Conservation (phyloP, 1,140 invertebrate genomes). For the Bombus balteatus region DNA sequence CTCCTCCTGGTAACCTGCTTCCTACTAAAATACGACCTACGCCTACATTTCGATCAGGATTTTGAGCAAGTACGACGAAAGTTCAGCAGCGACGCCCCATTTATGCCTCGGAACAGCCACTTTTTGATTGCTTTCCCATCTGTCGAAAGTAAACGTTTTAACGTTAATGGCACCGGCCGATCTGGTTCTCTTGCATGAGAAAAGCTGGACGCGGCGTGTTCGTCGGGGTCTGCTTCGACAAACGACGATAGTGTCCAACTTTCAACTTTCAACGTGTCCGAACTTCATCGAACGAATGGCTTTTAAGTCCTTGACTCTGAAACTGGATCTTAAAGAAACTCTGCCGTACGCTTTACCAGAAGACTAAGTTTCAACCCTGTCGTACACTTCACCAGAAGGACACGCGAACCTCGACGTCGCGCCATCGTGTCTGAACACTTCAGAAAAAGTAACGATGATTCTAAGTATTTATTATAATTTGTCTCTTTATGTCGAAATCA, state of each 20-base stretch:
- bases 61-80: neutral
- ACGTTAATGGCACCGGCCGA: slow-evolving; percentile 17
- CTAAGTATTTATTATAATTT: no score
- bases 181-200: slow-evolving; percentile 4
- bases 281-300: slow-evolving; percentile 50
- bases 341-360: neutral
- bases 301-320: slow-evolving; percentile 56
- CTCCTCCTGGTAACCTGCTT: neutral
- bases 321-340: slow-evolving; percentile 35
- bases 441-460: neutral
- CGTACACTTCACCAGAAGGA: neutral
- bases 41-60: neutral
- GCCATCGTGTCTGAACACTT: neutral
- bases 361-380: neutral
- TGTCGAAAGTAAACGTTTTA: slow-evolving; percentile 28
- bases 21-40: neutral
- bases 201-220: neutral
- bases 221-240: neutral
- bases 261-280: slow-evolving; percentile 54
- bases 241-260: slow-evolving; percentile 43
- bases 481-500: no score
- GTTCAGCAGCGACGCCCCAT: neutral
- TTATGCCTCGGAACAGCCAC: neutral
- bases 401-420: neutral
- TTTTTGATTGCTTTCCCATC: slow-evolving; percentile 20